These are phyloP conservation scores for Cyprinodon diabolis DNA, from an alignment of 2,797 vertebrate species.

Conservation along the genomic window DNA sequence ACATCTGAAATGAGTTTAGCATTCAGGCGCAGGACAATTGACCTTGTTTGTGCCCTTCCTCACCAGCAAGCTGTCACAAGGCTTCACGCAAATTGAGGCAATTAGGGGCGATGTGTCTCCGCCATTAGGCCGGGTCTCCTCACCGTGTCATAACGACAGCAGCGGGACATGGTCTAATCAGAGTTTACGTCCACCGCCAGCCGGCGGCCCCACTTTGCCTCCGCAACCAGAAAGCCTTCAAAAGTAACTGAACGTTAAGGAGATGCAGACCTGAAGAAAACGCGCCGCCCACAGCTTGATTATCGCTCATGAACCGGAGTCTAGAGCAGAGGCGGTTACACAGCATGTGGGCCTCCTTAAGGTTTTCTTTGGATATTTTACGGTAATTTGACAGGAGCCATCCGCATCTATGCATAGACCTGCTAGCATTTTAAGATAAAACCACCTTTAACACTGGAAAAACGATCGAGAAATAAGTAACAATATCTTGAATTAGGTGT, in stretches of 20 bases:
- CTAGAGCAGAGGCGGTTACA: not conserved
- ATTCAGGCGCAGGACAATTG: conserved; percentile 75
- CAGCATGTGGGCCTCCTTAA: not conserved
- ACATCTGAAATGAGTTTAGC: conserved; percentile 78
- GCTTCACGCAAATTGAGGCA: conserved; percentile 75
- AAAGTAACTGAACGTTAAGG: not conserved
- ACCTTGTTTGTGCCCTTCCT: conserved; percentile 76
- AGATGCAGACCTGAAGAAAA: not conserved
- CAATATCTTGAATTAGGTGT: too few relatives aligned
- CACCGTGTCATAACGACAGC: conserved; percentile 74
- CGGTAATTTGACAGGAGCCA: not conserved
- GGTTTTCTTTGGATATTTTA: not conserved
- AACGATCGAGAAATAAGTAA: too few relatives aligned
- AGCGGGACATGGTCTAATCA: conserved; percentile 70
- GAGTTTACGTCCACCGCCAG: conserved; percentile 54
- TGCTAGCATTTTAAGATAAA: too few relatives aligned
- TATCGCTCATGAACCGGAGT: not conserved
- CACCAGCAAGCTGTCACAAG: conserved; percentile 72
- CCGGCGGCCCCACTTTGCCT: conserved; percentile 32
- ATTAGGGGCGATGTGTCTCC: conserved; percentile 70
- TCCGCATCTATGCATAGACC: too few relatives aligned
- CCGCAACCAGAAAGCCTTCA: conserved; percentile 18
- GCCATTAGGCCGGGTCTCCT: conserved; percentile 73
- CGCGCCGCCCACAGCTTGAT: not conserved
- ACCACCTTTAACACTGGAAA: not conserved